Evolutionary conservation across 2,797 vertebrate species (phyloP).

Genomic region (Netta rufina): DNA sequence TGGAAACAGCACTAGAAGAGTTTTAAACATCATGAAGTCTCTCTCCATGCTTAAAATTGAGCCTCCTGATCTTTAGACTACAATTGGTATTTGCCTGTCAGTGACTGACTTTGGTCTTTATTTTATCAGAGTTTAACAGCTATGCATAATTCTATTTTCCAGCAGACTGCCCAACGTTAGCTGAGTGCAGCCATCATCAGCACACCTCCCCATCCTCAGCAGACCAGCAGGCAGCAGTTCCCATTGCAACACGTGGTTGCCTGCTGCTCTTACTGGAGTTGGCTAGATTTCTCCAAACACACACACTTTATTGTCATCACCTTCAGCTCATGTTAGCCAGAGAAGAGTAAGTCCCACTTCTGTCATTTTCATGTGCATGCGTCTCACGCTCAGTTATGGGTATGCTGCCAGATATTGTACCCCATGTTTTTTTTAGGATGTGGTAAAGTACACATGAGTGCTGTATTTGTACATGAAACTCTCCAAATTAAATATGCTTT

Average conservation of each 20-base stretch:
- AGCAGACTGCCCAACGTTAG: slow-evolving; percentile 43
- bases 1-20: neutral
- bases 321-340: neutral
- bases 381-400: neutral
- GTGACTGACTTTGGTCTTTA: slow-evolving; percentile 36
- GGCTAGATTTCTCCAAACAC: slow-evolving; percentile 11
- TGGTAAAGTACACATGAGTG: accelerated
- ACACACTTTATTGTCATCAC: neutral
- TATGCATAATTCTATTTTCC: slow-evolving; percentile 69
- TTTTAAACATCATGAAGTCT: neutral
- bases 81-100: slow-evolving; percentile 40
- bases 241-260: slow-evolving; percentile 30
- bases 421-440: neutral
- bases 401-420: neutral
- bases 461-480: neutral
- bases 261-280: slow-evolving; percentile 38
- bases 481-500: neutral
- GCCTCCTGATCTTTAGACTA: slow-evolving; percentile 34
- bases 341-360: neutral
- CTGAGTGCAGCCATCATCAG: neutral
- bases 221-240: neutral
- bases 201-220: neutral
- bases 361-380: neutral
- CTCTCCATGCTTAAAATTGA: slow-evolving; percentile 3
- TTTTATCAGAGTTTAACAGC: slow-evolving; percentile 64